phyloP scores from a whole-genome alignment of 2,888 invertebrate species.

The Pollenia angustigena region DNA sequence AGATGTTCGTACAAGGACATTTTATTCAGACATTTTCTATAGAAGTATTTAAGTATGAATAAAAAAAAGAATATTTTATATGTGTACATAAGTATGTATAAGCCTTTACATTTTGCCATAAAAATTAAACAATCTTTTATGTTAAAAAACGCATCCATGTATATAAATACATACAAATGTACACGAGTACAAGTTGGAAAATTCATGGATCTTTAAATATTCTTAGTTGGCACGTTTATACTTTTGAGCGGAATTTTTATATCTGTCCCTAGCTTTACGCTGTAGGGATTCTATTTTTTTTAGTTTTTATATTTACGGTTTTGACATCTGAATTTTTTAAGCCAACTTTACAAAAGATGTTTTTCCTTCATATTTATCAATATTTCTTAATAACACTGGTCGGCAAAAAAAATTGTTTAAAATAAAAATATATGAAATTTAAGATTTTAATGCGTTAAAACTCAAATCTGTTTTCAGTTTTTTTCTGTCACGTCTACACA shows the following conservation, averaged over 20 bases:
- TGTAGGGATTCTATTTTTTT: too few species aligned
- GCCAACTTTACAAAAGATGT: too few species aligned
- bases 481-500: too few species aligned
- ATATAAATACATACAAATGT: constrained; percentile 12
- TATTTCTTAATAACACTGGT: too few species aligned
- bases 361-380: too few species aligned
- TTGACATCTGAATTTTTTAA: not conserved
- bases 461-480: too few species aligned
- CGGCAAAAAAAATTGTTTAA: too few species aligned
- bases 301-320: too few species aligned
- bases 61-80: not conserved
- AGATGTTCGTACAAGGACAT: constrained; percentile 51
- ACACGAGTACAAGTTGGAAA: constrained; percentile 5
- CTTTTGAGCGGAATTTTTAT: not conserved
- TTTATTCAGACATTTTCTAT: constrained; percentile 20
- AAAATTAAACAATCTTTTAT: constrained; percentile 37
- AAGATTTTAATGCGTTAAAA: too few species aligned
- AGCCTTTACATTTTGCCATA: constrained; percentile 13
- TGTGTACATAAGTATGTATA: not conserved
- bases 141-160: constrained; percentile 21
- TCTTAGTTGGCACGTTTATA: constrained; percentile 35
- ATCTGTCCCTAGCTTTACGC: not conserved
- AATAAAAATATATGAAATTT: too few species aligned
- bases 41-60: not conserved
- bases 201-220: constrained; percentile 31